phyloP scores from a whole-genome alignment of 2,113 vertebrate species.

The Herpetotheres cachinnans region DNA sequence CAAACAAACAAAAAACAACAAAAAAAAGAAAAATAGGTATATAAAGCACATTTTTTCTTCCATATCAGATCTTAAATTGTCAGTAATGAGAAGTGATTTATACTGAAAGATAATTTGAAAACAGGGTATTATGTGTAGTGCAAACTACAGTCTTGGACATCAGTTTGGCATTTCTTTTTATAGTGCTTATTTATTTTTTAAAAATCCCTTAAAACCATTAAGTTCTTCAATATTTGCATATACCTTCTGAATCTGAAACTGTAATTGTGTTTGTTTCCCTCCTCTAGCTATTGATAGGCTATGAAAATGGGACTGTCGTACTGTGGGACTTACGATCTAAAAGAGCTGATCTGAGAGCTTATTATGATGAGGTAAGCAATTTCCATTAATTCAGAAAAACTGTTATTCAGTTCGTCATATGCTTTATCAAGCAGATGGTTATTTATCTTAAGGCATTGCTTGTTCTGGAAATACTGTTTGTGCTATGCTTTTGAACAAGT shows the following conservation, averaged over 20 bases:
- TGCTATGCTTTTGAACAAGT: background rate
- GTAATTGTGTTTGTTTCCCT: slow-evolving; percentile 10
- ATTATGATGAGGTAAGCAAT: slow-evolving; percentile 94
- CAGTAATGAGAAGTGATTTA: background rate
- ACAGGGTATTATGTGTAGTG: background rate
- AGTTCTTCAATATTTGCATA: background rate
- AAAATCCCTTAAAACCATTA: background rate
- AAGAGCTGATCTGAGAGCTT: slow-evolving; percentile 92
- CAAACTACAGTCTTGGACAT: background rate
- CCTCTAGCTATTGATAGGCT: slow-evolving; percentile 90
- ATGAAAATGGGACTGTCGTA: slow-evolving; percentile 94
- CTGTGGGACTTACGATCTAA: slow-evolving; percentile 94
- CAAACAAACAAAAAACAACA: background rate
- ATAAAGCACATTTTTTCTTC: background rate
- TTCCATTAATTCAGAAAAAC: background rate
- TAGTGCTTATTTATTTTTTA: background rate
- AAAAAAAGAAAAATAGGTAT: background rate
- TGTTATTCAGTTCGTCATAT: background rate
- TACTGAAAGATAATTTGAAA: background rate
- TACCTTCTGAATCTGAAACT: background rate
- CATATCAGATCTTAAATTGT: background rate
- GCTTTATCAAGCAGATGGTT: background rate
- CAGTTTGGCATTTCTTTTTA: background rate
- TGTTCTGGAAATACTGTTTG: background rate
- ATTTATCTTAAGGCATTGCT: background rate